Base-by-base conservation (phyloP, 1,140 invertebrate genomes). In the Aradophagus sp. region DNA sequence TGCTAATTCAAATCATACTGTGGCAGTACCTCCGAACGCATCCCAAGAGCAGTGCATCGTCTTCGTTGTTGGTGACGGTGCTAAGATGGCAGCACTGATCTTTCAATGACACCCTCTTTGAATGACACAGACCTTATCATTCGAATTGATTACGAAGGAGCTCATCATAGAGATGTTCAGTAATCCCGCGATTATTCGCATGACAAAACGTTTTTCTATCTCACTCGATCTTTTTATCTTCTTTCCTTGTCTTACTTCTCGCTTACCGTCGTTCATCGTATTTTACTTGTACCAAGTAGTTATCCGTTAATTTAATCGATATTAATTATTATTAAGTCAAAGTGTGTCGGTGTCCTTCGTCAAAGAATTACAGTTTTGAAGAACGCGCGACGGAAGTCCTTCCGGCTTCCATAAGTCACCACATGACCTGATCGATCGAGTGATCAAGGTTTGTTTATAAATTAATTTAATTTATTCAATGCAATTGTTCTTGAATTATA, bases 141-240 rank as follows among this genome's bases (percentile, higher is more conserved):
- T 79, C 75, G 77, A 70, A 77, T 81, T 80, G 77, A 79, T 77
- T 72, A 65, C 73, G 68, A 61, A 80, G 78, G 72, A 77, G 77
- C 67, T 78, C 74, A 80, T 73, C 77, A 62, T 75, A 69, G 79
- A 80, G 73, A 58, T 74, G 65, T 76, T 76, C 80, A 83, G 80
- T 83, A 80, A 83, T 81, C 77, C 76, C 78, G 80, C 75, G 79
- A 77, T 80, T 81, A 83, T 82, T 75, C 80, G 72, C 61, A 66
- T 74, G 79, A 78, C 77, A 65, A 73, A 79, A 73, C 75, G 77
- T 69, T 75, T 74, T 52, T 61, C 62, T 59, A 74, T 63, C 66
- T 73, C 48, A 62, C 68, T 71, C 61, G 35, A 34, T 42, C 56
- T 61, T 29, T 53, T 58, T 52, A 12, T 58, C 41, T 56, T 52